These are phyloP conservation scores for Acanthoscelides obtectus DNA, from an alignment of 2,888 invertebrate species.

Conservation along the genomic window DNA sequence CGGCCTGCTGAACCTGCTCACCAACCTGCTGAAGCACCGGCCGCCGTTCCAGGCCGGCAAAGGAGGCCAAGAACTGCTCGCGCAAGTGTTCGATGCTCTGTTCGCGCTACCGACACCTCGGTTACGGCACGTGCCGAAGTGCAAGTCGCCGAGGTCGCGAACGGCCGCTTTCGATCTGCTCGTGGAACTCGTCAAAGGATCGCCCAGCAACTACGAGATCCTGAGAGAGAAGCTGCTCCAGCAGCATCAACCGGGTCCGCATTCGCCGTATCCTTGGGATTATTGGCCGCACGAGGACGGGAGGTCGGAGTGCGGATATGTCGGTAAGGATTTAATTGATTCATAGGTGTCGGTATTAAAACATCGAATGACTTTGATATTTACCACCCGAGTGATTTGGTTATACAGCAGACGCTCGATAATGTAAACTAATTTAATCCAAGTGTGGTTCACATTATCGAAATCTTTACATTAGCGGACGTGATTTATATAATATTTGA, in stretches of 20 bases:
- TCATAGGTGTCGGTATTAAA: background rate
- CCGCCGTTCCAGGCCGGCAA: conserved; percentile 79
- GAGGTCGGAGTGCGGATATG: conserved; percentile 89
- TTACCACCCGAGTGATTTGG: too few relatives aligned
- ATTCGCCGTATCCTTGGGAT: conserved; percentile 90
- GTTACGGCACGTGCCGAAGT: conserved; percentile 83
- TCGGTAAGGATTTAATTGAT: conserved; percentile 40
- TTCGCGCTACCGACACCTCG: conserved; percentile 87
- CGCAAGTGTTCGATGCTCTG: conserved; percentile 71
- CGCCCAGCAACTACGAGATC: conserved; percentile 79
- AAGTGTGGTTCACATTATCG: too few relatives aligned
- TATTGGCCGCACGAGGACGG: conserved; percentile 98
- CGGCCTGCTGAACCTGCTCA: conserved; percentile 78
- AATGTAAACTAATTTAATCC: too few relatives aligned
- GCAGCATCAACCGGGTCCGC: conserved; percentile 81
- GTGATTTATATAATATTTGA: too few relatives aligned
- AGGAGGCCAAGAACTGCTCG: conserved; percentile 65
- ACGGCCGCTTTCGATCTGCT: conserved; percentile 88
- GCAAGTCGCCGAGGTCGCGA: conserved; percentile 85
- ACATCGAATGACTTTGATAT: too few relatives aligned
- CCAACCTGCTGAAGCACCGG: conserved; percentile 85
- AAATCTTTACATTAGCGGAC: too few relatives aligned
- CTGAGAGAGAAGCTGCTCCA: conserved; percentile 77
- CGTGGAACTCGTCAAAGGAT: conserved; percentile 80
- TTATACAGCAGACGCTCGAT: too few relatives aligned